Base-by-base conservation (phyloP, 2,888 invertebrate species). In the Craniophora ligustri region DNA sequence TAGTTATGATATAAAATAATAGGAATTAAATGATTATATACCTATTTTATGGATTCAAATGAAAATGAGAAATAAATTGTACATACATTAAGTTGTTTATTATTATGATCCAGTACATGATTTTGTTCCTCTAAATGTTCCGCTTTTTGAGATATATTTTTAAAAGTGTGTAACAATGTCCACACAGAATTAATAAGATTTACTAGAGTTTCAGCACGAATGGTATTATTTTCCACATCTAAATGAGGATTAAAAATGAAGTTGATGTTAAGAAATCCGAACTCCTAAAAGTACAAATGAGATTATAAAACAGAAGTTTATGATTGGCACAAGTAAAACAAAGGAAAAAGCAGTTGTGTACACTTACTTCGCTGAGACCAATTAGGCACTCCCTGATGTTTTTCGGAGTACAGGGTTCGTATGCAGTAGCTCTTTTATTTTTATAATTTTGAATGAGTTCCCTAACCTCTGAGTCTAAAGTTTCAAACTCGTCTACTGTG, bases 341-440 rank as follows among this genome's bases (percentile, higher is more conserved):
- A 30, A 5, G 3, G 14, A 40, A 32, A 1, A 30, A 11, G 23
- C 21, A 42, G 1, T 2, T 28, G 23, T 1, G 10, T 16, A 16
- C 48, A 71, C 68, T 55, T 78, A 92, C 92, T 82, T 93, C 92
- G 54, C 73, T 77, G 3, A 93, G 75, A 5, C 92, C 92, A 42
- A 92, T 91, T 19, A 92, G 75, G 75, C 92, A 93, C 70, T 93
- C 91, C 50, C 77, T 88, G 46, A 79, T 82, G 64, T 93, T 93
- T 58, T 84, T 80, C 4, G 68, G 55, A 4, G 89, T 89, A 64
- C 92, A 93, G 0, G 92, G 92, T 70, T 92, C 92, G 49, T 88
- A 92, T 2, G 72, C 64, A 8, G 91, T 89, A 10, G 89, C 85
- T 73, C 82, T 91, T 78, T 91, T 92, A 61, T 78, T 75, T 79